Evolutionary conservation across 2,113 vertebrate species (phyloP).

Genomic region (Tylochromis polylepis): DNA sequence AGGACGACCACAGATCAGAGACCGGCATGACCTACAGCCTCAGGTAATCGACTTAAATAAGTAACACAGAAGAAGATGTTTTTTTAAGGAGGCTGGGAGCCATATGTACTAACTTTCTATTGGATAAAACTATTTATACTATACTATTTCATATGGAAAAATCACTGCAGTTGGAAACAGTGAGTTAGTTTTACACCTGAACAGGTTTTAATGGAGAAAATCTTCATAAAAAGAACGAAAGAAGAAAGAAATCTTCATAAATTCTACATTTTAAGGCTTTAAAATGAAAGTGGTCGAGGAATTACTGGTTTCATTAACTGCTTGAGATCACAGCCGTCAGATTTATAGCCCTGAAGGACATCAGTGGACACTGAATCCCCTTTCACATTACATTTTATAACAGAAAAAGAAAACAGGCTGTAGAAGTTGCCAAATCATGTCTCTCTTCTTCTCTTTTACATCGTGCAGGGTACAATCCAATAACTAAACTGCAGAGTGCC

Average conservation of each 20-base stretch:
- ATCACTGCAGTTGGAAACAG: not conserved
- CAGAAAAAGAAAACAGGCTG: not conserved
- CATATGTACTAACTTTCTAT: not conserved
- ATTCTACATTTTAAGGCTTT: not conserved
- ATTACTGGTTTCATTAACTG: not conserved
- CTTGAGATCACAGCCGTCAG: not conserved
- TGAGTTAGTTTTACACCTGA: not conserved
- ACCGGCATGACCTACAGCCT: not conserved
- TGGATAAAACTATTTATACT: not conserved
- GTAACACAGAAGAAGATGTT: not conserved
- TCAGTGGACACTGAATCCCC: not conserved
- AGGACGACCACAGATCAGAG: not conserved
- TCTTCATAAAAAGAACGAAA: not conserved
- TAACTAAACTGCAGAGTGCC: fast-evolving
- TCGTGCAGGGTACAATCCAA: not conserved
- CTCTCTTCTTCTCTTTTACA: not conserved
- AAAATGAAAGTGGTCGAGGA: fast-evolving
- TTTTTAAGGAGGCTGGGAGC: not conserved
- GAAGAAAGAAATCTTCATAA: not conserved
- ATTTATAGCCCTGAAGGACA: not conserved
- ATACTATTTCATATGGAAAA: not conserved
- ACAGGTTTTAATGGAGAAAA: not conserved
- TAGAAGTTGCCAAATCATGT: not conserved
- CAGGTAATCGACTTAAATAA: not conserved
- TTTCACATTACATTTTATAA: not conserved